A percentile compares a stretch with the other conserved stretches of the same genome.
phyloP scores from a whole-genome alignment of 1,140 invertebrate genomes.

The Arion vulgaris region DNA sequence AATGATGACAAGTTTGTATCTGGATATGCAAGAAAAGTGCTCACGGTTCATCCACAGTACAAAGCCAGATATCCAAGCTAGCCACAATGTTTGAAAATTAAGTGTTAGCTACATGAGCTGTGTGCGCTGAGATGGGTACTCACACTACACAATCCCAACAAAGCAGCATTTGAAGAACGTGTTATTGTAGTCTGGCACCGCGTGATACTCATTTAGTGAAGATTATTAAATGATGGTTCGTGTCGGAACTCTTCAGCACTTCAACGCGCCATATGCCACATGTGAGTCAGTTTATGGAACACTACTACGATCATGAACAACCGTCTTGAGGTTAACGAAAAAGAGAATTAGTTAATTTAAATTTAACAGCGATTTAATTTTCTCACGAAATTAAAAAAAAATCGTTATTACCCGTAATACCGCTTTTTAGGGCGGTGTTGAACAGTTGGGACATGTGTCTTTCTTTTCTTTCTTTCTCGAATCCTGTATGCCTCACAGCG shows the following conservation, averaged over 20 bases:
- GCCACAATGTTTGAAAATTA: not conserved
- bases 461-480: no score
- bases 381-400: no score
- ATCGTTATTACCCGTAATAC: no score
- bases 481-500: no score
- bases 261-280: not conserved
- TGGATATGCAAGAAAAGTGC: not conserved
- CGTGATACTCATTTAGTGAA: not conserved
- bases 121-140: not conserved
- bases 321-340: no score
- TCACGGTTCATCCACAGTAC: not conserved
- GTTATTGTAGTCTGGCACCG: not conserved
- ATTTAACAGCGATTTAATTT: no score
- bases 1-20: not conserved
- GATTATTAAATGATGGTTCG: not conserved
- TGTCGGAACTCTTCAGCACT: not conserved
- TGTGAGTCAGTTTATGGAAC: no score
- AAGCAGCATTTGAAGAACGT: not conserved
- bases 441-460: no score
- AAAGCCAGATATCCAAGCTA: not conserved
- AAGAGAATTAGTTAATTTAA: no score
- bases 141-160: not conserved
- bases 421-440: no score
- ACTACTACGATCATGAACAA: no score
- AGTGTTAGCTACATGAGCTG: not conserved